phyloP scores from a whole-genome alignment of 2,797 vertebrate genomes.

The Oreonectes daqikongensis region DNA sequence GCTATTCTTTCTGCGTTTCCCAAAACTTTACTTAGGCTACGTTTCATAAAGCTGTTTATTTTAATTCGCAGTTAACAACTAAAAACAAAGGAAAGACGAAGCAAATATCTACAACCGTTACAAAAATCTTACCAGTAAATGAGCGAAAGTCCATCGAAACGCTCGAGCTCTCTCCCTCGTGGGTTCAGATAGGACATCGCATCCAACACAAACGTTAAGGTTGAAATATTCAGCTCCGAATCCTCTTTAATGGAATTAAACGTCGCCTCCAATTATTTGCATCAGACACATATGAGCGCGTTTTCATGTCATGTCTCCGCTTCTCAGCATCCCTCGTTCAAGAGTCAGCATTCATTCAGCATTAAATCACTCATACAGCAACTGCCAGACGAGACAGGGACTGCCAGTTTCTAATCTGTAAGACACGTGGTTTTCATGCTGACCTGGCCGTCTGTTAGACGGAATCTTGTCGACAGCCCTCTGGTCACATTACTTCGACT shows the following conservation, averaged over 20 bases:
- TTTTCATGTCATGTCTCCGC: conserved; percentile 38
- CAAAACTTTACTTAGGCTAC: neutral
- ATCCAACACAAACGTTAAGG: conserved; percentile 43
- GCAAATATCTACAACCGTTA: neutral
- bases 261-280: conserved; percentile 33
- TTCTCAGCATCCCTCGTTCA: conserved; percentile 32
- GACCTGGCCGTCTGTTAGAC: conserved; percentile 60
- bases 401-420: conserved; percentile 58
- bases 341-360: conserved; percentile 68
- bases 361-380: conserved; percentile 60
- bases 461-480: conserved; percentile 30
- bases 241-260: conserved; percentile 17
- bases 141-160: conserved; percentile 85
- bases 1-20: neutral
- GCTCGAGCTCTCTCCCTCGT: conserved; percentile 80
- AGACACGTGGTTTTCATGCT: conserved; percentile 62
- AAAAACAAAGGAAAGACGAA: neutral
- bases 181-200: conserved; percentile 82
- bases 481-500: conserved; percentile 40
- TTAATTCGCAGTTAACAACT: neutral
- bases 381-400: conserved; percentile 42
- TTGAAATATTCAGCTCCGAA: conserved; percentile 36
- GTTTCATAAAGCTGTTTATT: no score
- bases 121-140: conserved; percentile 83
- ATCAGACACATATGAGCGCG: conserved; percentile 50